Evolutionary conservation across 2,797 vertebrate species (phyloP).

Genomic region (Xenops minutus): DNA sequence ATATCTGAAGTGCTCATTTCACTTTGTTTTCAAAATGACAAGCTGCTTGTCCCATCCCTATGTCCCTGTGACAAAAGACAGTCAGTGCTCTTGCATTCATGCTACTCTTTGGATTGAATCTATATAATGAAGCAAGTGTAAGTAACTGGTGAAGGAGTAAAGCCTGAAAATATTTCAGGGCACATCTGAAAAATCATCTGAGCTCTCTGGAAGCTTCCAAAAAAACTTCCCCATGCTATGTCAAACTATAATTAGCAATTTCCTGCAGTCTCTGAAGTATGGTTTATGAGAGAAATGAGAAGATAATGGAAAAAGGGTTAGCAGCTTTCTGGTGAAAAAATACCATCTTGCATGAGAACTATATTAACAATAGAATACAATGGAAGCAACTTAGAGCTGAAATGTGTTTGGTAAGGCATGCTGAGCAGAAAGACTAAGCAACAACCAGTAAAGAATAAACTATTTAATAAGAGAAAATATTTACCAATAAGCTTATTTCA

Average conservation of each 20-base stretch:
- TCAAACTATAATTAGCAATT: not conserved
- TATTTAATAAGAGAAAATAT: not conserved
- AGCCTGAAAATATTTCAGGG: not conserved
- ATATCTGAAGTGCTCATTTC: not conserved
- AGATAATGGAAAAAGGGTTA: not conserved
- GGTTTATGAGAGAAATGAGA: not conserved
- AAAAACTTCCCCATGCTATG: not conserved
- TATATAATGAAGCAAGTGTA: not conserved
- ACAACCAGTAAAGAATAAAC: not conserved
- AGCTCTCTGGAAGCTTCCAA: not conserved
- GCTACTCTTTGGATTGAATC: not conserved
- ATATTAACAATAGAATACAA: not conserved
- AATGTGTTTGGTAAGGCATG: not conserved
- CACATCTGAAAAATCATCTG: not conserved
- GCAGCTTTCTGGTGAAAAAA: not conserved
- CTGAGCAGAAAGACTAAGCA: not conserved
- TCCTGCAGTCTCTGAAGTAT: not conserved
- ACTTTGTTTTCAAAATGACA: not conserved
- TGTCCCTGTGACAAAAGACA: not conserved
- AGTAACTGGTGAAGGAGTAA: not conserved
- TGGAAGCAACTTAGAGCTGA: not conserved
- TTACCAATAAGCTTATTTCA: not conserved
- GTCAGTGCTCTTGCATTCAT: not conserved
- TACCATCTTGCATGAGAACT: not conserved
- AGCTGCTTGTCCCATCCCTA: not conserved